Evolutionary conservation across 2,888 invertebrate genomes (phyloP).

Genomic region (Harpalus rubripes): DNA sequence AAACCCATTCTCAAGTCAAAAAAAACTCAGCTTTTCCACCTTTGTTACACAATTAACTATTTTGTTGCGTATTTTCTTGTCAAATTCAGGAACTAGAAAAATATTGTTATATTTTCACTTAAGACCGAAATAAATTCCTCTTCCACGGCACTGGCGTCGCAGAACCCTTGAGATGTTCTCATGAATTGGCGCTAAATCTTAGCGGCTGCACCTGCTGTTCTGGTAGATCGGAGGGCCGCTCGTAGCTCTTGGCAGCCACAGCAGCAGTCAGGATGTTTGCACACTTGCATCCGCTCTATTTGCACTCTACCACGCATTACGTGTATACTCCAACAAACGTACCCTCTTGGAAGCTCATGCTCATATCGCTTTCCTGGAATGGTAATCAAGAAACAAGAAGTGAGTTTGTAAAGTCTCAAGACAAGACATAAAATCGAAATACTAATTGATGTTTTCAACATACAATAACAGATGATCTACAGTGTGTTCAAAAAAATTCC

Average conservation of each 20-base stretch:
- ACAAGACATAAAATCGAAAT: too few species aligned
- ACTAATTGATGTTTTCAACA: too few species aligned
- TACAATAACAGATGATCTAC: too few species aligned
- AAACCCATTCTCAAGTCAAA: too few species aligned
- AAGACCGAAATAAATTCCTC: not conserved
- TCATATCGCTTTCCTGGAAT: not conserved
- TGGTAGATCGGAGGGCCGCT: not conserved
- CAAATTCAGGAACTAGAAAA: too few species aligned
- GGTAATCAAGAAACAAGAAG: not conserved
- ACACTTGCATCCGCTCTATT: conserved; percentile 59
- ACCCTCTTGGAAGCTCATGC: not conserved
- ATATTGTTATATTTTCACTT: too few species aligned
- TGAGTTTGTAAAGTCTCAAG: not conserved
- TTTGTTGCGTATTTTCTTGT: too few species aligned
- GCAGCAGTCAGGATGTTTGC: conserved; percentile 57
- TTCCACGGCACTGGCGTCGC: conserved; percentile 23
- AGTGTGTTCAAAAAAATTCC: too few species aligned
- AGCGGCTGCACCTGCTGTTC: conserved; percentile 56
- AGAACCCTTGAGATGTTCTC: conserved; percentile 50
- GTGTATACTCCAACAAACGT: not conserved
- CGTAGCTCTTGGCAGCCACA: not conserved
- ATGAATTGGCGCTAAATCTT: conserved; percentile 59
- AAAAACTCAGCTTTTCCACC: too few species aligned
- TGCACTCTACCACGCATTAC: conserved; percentile 25
- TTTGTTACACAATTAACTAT: too few species aligned